A percentile compares a stretch with the other conserved stretches of the same genome.
phyloP scores from a whole-genome alignment of 30 jellyfish, hydroid and myxozoan genomes.

The Phacellophora camtschatica region DNA sequence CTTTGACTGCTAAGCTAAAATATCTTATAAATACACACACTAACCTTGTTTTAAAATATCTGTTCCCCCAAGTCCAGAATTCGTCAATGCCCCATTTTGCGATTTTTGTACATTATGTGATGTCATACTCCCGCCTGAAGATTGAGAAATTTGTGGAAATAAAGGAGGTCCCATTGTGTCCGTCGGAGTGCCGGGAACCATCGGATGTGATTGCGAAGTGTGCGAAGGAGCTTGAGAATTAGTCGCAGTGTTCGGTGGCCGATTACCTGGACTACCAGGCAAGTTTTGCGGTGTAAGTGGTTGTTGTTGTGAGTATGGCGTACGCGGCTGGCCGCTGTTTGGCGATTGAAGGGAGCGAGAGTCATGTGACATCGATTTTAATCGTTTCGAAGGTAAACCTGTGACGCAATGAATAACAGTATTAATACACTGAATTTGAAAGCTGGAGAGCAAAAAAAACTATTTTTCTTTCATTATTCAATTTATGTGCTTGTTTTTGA shows the following conservation, averaged over 20 bases:
- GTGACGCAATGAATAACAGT: too few species aligned
- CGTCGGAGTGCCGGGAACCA: conserved; percentile 55
- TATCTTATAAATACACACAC: too few species aligned
- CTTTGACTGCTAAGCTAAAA: too few species aligned
- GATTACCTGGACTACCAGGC: conserved; percentile 36
- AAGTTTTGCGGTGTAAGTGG: conserved; percentile 85
- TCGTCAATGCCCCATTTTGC: conserved; percentile 3
- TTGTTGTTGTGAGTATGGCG: conserved; percentile 83
- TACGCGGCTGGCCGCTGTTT: conserved; percentile 73
- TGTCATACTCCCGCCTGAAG: conserved; percentile 40
- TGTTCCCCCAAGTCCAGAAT: not conserved
- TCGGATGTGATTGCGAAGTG: conserved; percentile 56
- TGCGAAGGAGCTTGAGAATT: conserved; percentile 49
- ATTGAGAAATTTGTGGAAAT: conserved; percentile 13
- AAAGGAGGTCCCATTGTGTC: conserved; percentile 66
- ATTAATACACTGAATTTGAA: too few species aligned
- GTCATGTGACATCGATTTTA: conserved; percentile 77
- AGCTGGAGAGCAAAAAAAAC: too few species aligned
- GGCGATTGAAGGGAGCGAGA: conserved; percentile 75
- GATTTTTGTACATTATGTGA: conserved; percentile 25
- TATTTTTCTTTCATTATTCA: too few species aligned
- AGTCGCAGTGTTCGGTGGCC: conserved; percentile 59
- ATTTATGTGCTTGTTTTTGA: too few species aligned
- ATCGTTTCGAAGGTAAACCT: conserved; percentile 87
- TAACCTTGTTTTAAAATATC: conserved; percentile 40